These are phyloP conservation scores for Alviniconcha strummeri DNA, from an alignment of 2,888 invertebrate species.

Conservation along the genomic window DNA sequence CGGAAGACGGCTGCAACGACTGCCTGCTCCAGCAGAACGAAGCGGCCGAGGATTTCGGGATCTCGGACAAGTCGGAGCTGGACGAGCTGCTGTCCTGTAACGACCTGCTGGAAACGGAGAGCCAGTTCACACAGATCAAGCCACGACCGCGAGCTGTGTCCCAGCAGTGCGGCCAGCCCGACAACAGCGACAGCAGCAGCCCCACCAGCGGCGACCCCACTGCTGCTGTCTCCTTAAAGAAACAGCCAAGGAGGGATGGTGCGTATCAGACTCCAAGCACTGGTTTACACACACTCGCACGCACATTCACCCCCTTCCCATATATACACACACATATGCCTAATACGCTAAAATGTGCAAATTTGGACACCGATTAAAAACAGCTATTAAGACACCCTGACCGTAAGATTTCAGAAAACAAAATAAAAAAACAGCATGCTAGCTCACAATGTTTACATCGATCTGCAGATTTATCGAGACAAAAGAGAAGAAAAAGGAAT, in stretches of 20 bases:
- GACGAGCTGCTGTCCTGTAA: background rate
- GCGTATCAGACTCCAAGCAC: no score
- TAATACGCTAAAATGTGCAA: background rate
- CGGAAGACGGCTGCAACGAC: background rate
- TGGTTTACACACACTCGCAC: no score
- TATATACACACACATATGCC: background rate
- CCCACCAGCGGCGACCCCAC: background rate
- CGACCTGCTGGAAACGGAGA: background rate
- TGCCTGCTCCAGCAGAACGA: background rate
- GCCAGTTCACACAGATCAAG: background rate
- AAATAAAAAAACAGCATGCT: no score
- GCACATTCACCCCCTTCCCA: background rate
- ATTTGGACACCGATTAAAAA: background rate
- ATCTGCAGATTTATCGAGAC: no score
- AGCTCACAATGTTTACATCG: no score
- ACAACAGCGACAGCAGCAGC: background rate
- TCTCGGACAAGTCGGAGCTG: background rate
- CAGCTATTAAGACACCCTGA: background rate
- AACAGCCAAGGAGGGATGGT: conserved; percentile 4
- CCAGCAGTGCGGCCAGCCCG: background rate
- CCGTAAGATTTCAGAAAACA: no score
- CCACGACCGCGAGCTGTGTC: background rate
- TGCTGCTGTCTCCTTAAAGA: background rate
- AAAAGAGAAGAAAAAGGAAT: no score
- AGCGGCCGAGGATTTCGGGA: background rate